phyloP scores from a whole-genome alignment of 1,140 invertebrate species.

The Adoxophyes honmai region DNA sequence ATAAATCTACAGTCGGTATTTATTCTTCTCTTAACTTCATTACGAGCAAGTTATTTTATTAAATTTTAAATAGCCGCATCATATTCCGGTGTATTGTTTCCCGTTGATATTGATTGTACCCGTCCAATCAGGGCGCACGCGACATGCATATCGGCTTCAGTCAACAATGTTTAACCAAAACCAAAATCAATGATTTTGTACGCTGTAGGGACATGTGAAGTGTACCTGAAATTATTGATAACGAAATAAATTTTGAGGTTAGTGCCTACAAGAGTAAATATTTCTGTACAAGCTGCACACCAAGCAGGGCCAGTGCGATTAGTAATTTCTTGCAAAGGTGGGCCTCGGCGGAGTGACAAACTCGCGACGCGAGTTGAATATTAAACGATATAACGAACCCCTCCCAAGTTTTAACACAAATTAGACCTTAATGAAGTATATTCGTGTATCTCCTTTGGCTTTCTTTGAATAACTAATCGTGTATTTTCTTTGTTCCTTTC shows the following conservation, averaged over 20 bases:
- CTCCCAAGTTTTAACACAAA: constrained; percentile 14
- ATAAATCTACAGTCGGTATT: too few species aligned
- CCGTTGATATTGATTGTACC: constrained; percentile 19
- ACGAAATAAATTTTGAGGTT: background rate
- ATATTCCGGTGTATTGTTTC: constrained; percentile 6
- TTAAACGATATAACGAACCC: constrained; percentile 6
- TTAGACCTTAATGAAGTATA: constrained; percentile 13
- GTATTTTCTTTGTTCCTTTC: constrained; percentile 1
- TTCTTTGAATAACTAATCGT: constrained; percentile 9
- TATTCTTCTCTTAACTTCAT: background rate
- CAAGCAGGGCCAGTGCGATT: constrained; percentile 1
- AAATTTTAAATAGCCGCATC: background rate
- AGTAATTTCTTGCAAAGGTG: constrained; percentile 9
- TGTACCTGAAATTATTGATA: background rate
- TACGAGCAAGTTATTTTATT: background rate
- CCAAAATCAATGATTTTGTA: constrained; percentile 4
- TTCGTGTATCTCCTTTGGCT: constrained; percentile 8
- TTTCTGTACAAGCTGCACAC: background rate
- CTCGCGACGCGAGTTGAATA: constrained; percentile 2
- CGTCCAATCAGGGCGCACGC: constrained; percentile 33
- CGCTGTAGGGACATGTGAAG: background rate
- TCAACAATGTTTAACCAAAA: constrained; percentile 28
- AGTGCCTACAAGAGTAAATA: background rate
- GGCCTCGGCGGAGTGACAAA: constrained; percentile 1
- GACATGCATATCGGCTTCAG: constrained; percentile 26